Percentiles rank a stretch among this genome's conserved stretches.
phyloP scores from a whole-genome alignment of 2,113 vertebrate species.

The Serilophus lunatus region DNA sequence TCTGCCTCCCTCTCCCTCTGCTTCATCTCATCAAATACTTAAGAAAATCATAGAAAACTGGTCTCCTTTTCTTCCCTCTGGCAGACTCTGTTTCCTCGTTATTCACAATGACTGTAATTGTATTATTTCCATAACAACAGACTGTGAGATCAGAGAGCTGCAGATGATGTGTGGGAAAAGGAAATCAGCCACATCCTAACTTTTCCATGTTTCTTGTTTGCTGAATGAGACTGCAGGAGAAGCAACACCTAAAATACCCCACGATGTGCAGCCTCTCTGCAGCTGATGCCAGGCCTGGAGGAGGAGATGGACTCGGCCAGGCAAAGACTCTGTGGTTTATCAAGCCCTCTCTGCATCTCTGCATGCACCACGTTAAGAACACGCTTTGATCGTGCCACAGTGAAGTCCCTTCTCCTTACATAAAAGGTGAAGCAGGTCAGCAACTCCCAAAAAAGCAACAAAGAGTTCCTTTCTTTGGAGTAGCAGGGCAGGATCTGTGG shows the following conservation, averaged over 20 bases:
- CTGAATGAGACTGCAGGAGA: not conserved
- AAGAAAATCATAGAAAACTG: not conserved
- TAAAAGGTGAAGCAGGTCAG: not conserved
- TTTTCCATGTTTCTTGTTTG: not conserved
- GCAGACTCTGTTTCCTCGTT: not conserved
- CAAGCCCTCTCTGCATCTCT: not conserved
- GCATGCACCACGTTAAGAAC: not conserved
- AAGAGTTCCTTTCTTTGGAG: not conserved
- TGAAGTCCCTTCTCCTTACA: not conserved
- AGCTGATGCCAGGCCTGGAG: not conserved
- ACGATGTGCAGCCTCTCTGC: not conserved
- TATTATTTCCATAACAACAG: slow-evolving; percentile 60
- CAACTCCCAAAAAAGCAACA: not conserved
- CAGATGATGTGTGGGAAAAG: not conserved
- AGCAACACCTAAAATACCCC: not conserved
- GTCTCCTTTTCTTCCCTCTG: not conserved
- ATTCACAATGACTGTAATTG: slow-evolving; percentile 18
- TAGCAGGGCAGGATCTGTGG: not conserved
- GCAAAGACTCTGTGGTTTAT: not conserved
- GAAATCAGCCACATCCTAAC: not conserved
- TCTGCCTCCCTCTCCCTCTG: not conserved
- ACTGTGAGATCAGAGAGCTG: not conserved
- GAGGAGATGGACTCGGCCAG: not conserved
- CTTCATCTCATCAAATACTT: not conserved
- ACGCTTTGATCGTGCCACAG: not conserved